Conservation (phyloP, 2,888 invertebrate genomes). For the Hanleya hanleyi region DNA sequence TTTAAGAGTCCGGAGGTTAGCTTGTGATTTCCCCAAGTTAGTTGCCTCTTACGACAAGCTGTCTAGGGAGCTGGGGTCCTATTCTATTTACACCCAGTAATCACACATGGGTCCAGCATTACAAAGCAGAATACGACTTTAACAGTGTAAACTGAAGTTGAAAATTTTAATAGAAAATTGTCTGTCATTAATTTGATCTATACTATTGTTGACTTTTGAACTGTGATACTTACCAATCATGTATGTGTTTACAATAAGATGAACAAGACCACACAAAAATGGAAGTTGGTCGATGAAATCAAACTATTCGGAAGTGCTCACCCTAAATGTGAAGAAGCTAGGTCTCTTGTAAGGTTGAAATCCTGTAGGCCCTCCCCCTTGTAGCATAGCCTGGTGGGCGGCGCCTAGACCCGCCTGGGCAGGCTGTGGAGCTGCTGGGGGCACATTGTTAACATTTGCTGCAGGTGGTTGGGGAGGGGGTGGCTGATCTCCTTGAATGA, state of each 20-base stretch:
- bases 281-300: neutral
- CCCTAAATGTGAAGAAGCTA: constrained; percentile 82
- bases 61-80: too few relatives aligned
- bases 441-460: constrained; percentile 20
- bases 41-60: too few relatives aligned
- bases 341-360: constrained; percentile 94
- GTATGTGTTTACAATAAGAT: neutral
- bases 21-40: too few relatives aligned
- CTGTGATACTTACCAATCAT: too few relatives aligned
- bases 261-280: neutral
- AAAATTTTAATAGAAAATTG: too few relatives aligned
- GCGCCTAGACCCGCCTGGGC: constrained; percentile 56
- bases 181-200: too few relatives aligned
- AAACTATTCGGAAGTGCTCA: constrained; percentile 27
- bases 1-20: too few relatives aligned
- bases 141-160: too few relatives aligned
- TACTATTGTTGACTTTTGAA: too few relatives aligned
- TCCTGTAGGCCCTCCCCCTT: constrained; percentile 84
- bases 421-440: neutral
- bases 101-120: too few relatives aligned
- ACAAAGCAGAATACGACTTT: too few relatives aligned
- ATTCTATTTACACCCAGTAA: too few relatives aligned
- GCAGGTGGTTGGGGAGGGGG: constrained; percentile 17
- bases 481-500: constrained; percentile 52
- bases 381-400: constrained; percentile 78